A percentile compares a stretch with the other conserved stretches of the same genome.
Evolutionary conservation across 2,113 vertebrate species (phyloP).

Genomic region (Cygnus buccinator): DNA sequence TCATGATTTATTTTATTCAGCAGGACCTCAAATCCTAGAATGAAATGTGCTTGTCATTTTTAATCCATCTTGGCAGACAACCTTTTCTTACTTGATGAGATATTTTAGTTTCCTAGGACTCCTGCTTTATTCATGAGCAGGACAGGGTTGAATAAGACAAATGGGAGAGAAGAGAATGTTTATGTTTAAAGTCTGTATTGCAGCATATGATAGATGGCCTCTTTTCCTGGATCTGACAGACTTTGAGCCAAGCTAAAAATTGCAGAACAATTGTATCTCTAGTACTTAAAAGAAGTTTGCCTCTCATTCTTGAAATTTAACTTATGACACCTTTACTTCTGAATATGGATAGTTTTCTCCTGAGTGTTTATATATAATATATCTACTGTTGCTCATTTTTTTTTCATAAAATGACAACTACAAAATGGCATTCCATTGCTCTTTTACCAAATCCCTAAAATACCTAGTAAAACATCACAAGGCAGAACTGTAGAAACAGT

Average conservation of each 20-base stretch:
- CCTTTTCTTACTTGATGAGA: neutral
- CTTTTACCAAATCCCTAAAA: neutral
- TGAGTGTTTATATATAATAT: neutral
- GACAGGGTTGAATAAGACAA: neutral
- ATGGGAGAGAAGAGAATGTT: neutral
- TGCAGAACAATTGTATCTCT: neutral
- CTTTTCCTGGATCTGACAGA: neutral
- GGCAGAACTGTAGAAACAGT: neutral
- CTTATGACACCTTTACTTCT: constrained; percentile 1
- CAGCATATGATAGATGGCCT: neutral
- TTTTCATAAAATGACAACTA: neutral
- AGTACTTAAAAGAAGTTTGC: neutral
- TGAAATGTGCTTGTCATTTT: neutral
- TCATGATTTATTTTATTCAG: neutral
- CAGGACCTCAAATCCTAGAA: neutral
- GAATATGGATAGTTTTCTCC: neutral
- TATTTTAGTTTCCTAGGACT: constrained; percentile 6
- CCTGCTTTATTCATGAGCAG: neutral
- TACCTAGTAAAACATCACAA: neutral
- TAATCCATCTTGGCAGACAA: neutral
- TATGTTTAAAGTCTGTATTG: neutral
- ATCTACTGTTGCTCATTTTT: neutral
- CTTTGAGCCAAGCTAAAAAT: neutral
- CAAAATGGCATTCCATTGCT: neutral
- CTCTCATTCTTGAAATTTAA: neutral